phyloP scores from a whole-genome alignment of 2,113 vertebrate species.

The Ptyas mucosa region DNA sequence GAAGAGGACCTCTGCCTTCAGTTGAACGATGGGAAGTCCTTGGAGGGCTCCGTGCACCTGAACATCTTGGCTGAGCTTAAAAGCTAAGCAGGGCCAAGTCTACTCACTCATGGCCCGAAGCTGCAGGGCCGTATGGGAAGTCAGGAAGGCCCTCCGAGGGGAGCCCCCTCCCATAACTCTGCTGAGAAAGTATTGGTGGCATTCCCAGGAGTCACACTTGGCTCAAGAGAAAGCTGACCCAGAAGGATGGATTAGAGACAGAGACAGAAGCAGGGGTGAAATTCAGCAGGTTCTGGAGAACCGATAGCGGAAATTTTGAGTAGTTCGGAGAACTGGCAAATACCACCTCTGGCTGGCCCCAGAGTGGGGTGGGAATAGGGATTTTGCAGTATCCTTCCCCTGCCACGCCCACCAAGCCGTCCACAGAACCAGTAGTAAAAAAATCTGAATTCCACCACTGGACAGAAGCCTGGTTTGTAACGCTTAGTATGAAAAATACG shows the following conservation, averaged over 20 bases:
- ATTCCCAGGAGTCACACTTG: neutral
- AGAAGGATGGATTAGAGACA: neutral
- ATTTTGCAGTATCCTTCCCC: no score
- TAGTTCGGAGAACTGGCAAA: no score
- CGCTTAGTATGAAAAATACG: neutral
- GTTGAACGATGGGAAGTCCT: neutral
- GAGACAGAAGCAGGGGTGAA: no score
- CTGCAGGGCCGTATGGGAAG: neutral
- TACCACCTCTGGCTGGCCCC: no score
- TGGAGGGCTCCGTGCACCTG: neutral
- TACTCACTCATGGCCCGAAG: neutral
- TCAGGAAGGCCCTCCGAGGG: neutral
- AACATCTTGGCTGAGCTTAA: neutral
- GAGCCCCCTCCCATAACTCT: neutral
- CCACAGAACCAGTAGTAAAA: no score
- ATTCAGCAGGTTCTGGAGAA: no score
- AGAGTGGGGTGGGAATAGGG: no score
- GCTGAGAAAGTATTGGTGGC: neutral
- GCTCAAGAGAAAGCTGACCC: neutral
- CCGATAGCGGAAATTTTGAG: no score
- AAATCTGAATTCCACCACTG: no score
- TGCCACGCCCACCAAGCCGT: no score
- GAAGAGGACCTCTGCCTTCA: neutral
- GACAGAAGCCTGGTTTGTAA: neutral
- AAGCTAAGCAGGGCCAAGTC: neutral